phyloP scores from a whole-genome alignment of 2,888 invertebrate genomes.

The Torymus tubicola region DNA sequence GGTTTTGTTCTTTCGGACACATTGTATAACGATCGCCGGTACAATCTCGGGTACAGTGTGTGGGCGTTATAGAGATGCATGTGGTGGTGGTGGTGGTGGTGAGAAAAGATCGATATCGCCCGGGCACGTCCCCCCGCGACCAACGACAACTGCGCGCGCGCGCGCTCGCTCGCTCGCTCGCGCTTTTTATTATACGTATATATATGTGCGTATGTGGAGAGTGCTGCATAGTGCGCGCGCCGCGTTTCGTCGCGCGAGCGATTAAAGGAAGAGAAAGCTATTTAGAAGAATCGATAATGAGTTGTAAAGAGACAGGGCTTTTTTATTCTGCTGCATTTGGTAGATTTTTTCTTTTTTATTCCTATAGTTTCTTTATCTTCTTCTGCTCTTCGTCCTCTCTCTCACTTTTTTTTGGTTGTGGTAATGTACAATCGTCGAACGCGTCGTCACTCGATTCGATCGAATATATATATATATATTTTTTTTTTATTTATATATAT shows the following conservation, averaged over 20 bases:
- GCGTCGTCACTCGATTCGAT: constrained; percentile 21
- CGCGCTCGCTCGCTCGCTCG: too few relatives aligned
- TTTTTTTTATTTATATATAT: constrained; percentile 31
- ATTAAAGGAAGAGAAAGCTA: constrained; percentile 42
- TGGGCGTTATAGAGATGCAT: too few relatives aligned
- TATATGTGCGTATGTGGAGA: too few relatives aligned
- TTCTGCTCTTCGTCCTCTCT: constrained; percentile 40
- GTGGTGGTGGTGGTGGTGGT: too few relatives aligned
- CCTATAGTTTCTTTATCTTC: constrained; percentile 16
- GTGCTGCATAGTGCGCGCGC: background rate
- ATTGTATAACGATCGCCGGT: background rate
- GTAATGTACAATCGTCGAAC: constrained; percentile 39
- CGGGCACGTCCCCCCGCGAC: too few relatives aligned
- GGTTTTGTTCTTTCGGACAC: background rate
- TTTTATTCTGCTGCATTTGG: constrained; percentile 51
- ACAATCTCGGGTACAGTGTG: background rate
- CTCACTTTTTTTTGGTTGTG: background rate
- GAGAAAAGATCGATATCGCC: too few relatives aligned
- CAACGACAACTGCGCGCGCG: too few relatives aligned
- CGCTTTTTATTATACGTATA: too few relatives aligned
- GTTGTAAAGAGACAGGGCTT: constrained; percentile 41
- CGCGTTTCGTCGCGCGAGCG: constrained; percentile 14
- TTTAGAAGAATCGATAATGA: constrained; percentile 34
- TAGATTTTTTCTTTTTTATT: background rate
- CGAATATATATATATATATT: constrained; percentile 24